Conservation (phyloP, 2,888 invertebrate genomes). For the Theodoxus fluviatilis region DNA sequence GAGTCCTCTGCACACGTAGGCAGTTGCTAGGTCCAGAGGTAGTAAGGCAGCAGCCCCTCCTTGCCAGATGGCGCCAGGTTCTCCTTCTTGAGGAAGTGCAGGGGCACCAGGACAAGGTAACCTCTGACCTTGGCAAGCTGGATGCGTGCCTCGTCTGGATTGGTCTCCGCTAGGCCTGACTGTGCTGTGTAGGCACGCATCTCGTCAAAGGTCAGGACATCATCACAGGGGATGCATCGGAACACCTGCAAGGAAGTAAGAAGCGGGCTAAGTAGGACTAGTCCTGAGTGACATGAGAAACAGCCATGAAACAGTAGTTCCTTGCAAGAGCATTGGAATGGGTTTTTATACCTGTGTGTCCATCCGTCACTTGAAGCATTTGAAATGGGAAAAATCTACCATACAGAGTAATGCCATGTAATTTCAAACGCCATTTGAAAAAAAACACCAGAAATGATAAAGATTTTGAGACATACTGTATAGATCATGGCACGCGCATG, state of each 20-base stretch:
- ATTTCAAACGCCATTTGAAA: not conserved
- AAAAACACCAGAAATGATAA: not conserved
- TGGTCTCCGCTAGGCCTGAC: conserved; percentile 75
- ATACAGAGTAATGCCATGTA: no score
- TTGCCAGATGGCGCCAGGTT: conserved; percentile 84
- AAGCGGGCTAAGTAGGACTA: not conserved
- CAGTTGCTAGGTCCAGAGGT: conserved; percentile 93
- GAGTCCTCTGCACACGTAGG: no score
- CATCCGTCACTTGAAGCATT: not conserved
- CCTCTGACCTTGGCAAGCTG: conserved; percentile 82
- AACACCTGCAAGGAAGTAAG: conserved; percentile 77
- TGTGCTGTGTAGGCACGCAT: conserved; percentile 80
- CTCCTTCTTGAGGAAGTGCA: conserved; percentile 88
- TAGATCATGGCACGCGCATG: not conserved
- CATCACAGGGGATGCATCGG: conserved; percentile 86
- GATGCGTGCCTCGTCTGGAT: conserved; percentile 74
- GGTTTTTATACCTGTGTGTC: no score
- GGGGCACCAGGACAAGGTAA: conserved; percentile 85
- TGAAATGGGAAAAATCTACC: not conserved
- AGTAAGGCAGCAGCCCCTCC: conserved; percentile 90
- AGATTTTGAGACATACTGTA: not conserved
- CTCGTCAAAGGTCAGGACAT: conserved; percentile 79
- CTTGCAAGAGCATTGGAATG: no score
- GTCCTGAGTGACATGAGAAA: not conserved
- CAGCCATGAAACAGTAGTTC: not conserved